Percentiles rank a stretch among this genome's conserved stretches.
Conservation (phyloP, 2,797 vertebrate genomes). For the Pteronotus mesoamericanus region DNA sequence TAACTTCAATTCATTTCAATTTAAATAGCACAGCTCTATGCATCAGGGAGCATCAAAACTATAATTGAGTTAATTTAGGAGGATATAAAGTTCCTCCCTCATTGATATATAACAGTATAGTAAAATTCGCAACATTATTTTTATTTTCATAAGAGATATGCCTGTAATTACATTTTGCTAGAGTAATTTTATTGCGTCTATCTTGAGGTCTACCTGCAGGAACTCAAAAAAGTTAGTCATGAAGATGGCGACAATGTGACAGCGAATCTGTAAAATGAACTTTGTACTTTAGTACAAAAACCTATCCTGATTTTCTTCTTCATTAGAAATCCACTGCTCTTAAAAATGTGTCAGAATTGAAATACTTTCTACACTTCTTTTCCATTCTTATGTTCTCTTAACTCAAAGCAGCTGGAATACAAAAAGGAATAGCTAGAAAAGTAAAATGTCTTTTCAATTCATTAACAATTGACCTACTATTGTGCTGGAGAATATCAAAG, state of each 20-base stretch:
- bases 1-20: neutral
- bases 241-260: neutral
- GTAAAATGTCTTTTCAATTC: neutral
- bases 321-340: neutral
- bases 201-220: neutral
- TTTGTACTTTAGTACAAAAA: neutral
- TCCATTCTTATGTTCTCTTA: slow-evolving; percentile 4
- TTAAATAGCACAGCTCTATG: neutral
- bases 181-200: neutral
- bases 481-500: neutral
- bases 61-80: neutral
- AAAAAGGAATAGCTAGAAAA: neutral
- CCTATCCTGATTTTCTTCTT: neutral
- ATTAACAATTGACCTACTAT: neutral
- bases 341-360: neutral
- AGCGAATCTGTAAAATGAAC: neutral
- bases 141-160: neutral
- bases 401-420: neutral
- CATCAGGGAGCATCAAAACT: neutral
- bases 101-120: neutral
- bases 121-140: neutral
- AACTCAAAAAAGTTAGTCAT: neutral
- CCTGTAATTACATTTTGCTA: neutral
- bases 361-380: neutral
- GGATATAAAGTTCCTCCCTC: neutral